These are phyloP conservation scores for Eciton burchellii DNA, from an alignment of 1,140 invertebrate genomes.

Conservation along the genomic window DNA sequence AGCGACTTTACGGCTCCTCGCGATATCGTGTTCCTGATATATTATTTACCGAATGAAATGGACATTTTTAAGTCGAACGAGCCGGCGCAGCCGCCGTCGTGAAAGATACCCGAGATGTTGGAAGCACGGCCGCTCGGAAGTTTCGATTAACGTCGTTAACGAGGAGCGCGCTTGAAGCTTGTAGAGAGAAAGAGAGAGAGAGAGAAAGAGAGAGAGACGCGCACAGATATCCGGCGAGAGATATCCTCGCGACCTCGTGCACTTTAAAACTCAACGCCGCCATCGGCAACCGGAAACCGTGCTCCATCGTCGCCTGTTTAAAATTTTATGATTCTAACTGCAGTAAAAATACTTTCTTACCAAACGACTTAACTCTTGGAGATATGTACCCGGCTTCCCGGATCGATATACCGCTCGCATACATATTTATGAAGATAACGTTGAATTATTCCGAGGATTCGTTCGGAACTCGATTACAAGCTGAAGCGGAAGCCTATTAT, in stretches of 20 bases:
- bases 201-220: too few species aligned
- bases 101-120: slow-evolving; percentile 9
- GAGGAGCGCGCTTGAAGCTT: slow-evolving; percentile 37
- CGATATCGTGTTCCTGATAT: background rate
- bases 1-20: background rate
- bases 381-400: slow-evolving; percentile 48
- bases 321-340: slow-evolving; percentile 77
- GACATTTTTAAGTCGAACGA: background rate
- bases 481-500: slow-evolving; percentile 37
- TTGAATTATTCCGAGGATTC: slow-evolving; percentile 71
- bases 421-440: slow-evolving; percentile 80
- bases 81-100: background rate
- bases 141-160: slow-evolving; percentile 37
- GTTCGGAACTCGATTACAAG: slow-evolving; percentile 26
- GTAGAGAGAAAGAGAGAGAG: too few species aligned
- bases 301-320: slow-evolving; percentile 60
- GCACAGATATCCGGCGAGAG: slow-evolving; percentile 31
- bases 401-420: slow-evolving; percentile 76
- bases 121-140: slow-evolving; percentile 17
- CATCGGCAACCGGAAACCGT: slow-evolving; percentile 19
- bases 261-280: slow-evolving; percentile 42
- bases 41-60: slow-evolving; percentile 25
- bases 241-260: slow-evolving; percentile 20
- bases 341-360: slow-evolving; percentile 72
- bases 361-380: slow-evolving; percentile 32